These are phyloP conservation scores for Drosophila nebulosa DNA, from an alignment of 1,140 invertebrate species.

Conservation along the genomic window DNA sequence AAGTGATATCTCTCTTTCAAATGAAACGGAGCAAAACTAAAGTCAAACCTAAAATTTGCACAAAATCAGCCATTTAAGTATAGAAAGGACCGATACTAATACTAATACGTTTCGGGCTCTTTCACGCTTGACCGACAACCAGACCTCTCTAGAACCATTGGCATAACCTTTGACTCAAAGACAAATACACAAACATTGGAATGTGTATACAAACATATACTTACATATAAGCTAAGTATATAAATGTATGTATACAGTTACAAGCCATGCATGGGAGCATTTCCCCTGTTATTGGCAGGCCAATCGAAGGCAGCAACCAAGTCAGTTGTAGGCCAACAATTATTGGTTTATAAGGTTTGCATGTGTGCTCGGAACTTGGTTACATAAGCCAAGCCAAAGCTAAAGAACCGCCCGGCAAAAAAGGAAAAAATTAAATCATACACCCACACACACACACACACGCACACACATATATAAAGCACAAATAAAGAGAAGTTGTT, in stretches of 20 bases:
- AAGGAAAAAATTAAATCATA: not conserved
- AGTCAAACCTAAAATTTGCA: slow-evolving; percentile 19
- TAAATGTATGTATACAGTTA: not conserved
- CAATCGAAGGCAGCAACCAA: slow-evolving; percentile 38
- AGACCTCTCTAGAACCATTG: slow-evolving; percentile 29
- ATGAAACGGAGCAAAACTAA: not conserved
- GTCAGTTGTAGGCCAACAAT: slow-evolving; percentile 37
- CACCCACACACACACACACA: not conserved
- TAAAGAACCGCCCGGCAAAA: slow-evolving; percentile 16
- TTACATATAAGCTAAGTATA: no score
- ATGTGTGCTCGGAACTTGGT: slow-evolving; percentile 34
- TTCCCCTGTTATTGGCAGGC: slow-evolving; percentile 56
- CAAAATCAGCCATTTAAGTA: slow-evolving; percentile 64
- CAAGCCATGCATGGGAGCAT: slow-evolving; percentile 11
- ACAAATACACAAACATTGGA: slow-evolving; percentile 2
- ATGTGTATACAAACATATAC: no score
- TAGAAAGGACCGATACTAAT: slow-evolving; percentile 27
- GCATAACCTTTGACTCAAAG: slow-evolving; percentile 38
- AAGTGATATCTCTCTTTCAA: not conserved
- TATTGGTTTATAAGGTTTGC: slow-evolving; percentile 44
- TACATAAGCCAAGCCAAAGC: slow-evolving; percentile 62
- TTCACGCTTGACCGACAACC: slow-evolving; percentile 63
- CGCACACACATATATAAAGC: slow-evolving; percentile 17
- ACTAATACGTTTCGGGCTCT: slow-evolving; percentile 39
- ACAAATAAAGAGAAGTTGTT: slow-evolving; percentile 53